phyloP scores from a whole-genome alignment of 2,888 invertebrate genomes.

The Homarus gammarus region DNA sequence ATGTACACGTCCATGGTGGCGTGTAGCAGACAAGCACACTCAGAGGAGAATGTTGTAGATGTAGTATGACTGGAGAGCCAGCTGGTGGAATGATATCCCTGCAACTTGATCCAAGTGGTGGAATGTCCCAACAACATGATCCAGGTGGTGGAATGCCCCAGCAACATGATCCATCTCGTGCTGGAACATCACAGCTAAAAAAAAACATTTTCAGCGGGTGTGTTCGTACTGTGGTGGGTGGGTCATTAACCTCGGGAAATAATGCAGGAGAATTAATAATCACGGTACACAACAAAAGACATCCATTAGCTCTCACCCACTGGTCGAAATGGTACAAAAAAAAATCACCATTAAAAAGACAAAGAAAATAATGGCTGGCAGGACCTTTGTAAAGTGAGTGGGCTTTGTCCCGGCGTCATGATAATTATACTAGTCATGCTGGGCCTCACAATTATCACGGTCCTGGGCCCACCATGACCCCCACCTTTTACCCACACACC shows the following conservation, averaged over 20 bases:
- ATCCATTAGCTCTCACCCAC: conserved; percentile 24
- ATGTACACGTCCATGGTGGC: too few species aligned
- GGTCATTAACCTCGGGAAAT: not conserved
- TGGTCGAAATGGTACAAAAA: conserved; percentile 26
- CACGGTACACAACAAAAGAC: not conserved
- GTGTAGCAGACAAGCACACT: too few species aligned
- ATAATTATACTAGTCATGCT: conserved; percentile 17
- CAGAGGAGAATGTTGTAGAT: too few species aligned
- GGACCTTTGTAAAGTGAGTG: conserved; percentile 28
- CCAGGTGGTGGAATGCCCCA: too few species aligned
- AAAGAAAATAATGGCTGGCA: conserved; percentile 48
- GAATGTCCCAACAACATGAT: too few species aligned
- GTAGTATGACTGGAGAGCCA: too few species aligned
- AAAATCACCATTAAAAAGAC: conserved; percentile 25
- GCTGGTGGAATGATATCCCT: too few species aligned
- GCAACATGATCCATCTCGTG: too few species aligned
- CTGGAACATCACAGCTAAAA: too few species aligned
- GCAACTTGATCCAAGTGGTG: too few species aligned
- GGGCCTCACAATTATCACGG: conserved; percentile 1
- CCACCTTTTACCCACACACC: not conserved
- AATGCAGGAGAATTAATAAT: conserved; percentile 32
- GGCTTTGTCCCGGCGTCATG: conserved; percentile 5
- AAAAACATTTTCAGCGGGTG: too few species aligned
- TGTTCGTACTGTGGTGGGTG: too few species aligned
- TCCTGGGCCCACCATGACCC: not conserved